These are phyloP conservation scores for Oceanodroma tethys DNA, from an alignment of 2,113 vertebrate species.

Conservation along the genomic window DNA sequence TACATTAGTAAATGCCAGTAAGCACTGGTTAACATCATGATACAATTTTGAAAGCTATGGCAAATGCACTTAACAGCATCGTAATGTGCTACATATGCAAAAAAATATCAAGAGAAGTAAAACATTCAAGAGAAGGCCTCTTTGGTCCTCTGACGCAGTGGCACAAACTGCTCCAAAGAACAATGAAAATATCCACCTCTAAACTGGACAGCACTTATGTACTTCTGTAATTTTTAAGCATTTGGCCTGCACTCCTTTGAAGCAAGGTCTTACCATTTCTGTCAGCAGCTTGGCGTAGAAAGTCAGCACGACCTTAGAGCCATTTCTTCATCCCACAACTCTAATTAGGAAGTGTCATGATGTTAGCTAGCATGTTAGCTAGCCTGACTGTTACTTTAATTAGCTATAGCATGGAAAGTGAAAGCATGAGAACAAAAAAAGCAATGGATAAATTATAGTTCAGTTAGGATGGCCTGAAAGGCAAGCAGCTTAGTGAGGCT, in stretches of 20 bases:
- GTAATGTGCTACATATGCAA: background rate
- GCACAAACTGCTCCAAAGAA: background rate
- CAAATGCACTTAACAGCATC: background rate
- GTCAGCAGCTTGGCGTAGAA: background rate
- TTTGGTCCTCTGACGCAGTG: background rate
- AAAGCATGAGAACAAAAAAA: slow-evolving; percentile 15
- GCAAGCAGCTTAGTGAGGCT: background rate
- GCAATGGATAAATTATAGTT: slow-evolving; percentile 35
- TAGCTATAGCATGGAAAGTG: background rate
- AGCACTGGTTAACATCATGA: background rate
- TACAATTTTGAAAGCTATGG: background rate
- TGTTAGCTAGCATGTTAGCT: background rate
- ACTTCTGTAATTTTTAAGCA: background rate
- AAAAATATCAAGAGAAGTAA: background rate
- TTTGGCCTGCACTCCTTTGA: background rate
- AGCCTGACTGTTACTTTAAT: background rate
- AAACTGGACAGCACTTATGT: background rate
- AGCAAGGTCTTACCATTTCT: background rate
- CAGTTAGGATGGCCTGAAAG: slow-evolving; percentile 1
- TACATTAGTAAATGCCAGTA: background rate
- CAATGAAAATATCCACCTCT: background rate
- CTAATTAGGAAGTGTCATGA: slow-evolving; percentile 30
- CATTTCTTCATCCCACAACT: slow-evolving; percentile 2
- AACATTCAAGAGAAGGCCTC: background rate
- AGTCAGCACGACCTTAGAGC: background rate